Conservation (phyloP, 2,113 vertebrate species). For the Takifugu flavidus region DNA sequence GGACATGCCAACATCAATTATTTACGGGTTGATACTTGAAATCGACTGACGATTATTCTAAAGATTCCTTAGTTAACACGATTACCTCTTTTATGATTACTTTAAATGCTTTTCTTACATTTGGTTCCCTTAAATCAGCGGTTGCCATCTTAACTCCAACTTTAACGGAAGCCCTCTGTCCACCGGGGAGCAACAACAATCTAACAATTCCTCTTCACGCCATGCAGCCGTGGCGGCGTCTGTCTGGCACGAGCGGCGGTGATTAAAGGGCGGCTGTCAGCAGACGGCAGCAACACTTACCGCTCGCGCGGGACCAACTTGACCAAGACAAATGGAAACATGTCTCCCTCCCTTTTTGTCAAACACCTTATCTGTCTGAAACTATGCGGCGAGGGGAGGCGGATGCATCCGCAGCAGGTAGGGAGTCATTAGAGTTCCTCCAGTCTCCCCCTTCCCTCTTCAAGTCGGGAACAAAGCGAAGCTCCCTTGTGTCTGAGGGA, state of each 20-base stretch:
- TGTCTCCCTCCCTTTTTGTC: constrained; percentile 58
- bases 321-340: constrained; percentile 71
- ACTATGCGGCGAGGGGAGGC: constrained; percentile 35
- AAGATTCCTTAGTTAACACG: no score
- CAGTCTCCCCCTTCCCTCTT: constrained; percentile 29
- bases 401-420: constrained; percentile 35
- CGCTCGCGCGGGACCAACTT: constrained; percentile 56
- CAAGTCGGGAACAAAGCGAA: constrained; percentile 34
- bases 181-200: no score
- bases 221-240: constrained; percentile 1
- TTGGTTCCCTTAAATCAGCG: no score
- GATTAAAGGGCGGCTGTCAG: constrained; percentile 70
- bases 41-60: no score
- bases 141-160: no score
- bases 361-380: constrained; percentile 63
- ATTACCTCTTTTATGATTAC: no score
- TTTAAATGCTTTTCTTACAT: no score
- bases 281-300: constrained; percentile 61
- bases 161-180: no score
- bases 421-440: constrained; percentile 47
- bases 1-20: no score
- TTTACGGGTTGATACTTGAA: no score
- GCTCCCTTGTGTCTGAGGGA: constrained; percentile 23
- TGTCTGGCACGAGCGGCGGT: constrained; percentile 38
- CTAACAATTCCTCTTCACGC: no score